Base-by-base conservation (phyloP, 1,140 invertebrate genomes). In the fruit fly (Drosophila melanogaster) region DNA sequence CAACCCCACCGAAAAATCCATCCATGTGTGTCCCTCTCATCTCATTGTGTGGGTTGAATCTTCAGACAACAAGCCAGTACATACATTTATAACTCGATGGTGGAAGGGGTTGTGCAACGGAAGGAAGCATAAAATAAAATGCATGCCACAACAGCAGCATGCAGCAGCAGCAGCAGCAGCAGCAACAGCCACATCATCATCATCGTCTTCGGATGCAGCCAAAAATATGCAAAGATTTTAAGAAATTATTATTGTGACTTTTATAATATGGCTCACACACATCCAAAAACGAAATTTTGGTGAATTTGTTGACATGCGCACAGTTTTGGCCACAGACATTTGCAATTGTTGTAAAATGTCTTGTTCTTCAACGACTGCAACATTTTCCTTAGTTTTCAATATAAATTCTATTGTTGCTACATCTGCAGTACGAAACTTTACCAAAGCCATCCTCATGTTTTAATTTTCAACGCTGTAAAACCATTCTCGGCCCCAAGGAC, bases 111-210 rank as follows among this genome's bases (percentile, higher is more conserved):
- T 71, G 15, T 79, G 66, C 50, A 66, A 62, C 84, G 79, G 84
- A 87, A 86, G 84, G 83, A 87, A 84, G 77, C 85, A 84, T 84
- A 77, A 87, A 84, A 87, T 89, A 89, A 87, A 87, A 87, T 87
- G 77, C 83, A 89, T 80, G 59, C 71, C 67, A 43, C 58, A 64
- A 8, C 72, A 69, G 19, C 19, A 22, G 19, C 19, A 22, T 22
- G 11, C 64, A 54, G 2, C 55, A 40, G 14, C 37, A 38, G 12
- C 37, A 38, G 14, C 37, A 15, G 5, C 37, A 40, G 1, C 40
- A 41, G 3, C 30, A 30, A 8, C 30, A 30, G 7, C 37, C 11
- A 38, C 37, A 38, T 19, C 41, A 47, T 22, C 46, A 59, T 26
- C 70, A 41, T 12, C 51, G 37, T 3, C 60, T 46, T 15, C 33